These are phyloP conservation scores for Apis mellifera DNA, from an alignment of 1,140 invertebrate genomes.

Conservation along the genomic window Amel_HAv3.1 CM009937.2:11176501-11177000, in stretches of 20 bases:
- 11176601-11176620: conserved; percentile 42
- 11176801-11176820: conserved; percentile 21
- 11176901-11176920: too few relatives aligned
- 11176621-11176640: conserved; percentile 28
- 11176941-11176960: too few relatives aligned
- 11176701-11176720: too few relatives aligned
- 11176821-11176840: background rate
- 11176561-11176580: conserved; percentile 44
- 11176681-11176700: background rate
- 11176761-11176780: background rate
- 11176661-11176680: conserved; percentile 39
- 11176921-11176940: too few relatives aligned
- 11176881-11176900: background rate
- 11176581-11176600: conserved; percentile 33
- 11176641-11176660: conserved; percentile 26
- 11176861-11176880: background rate
- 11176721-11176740: background rate
- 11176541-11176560: conserved; percentile 3
- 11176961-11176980: too few relatives aligned
- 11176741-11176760: background rate
- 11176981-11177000: too few relatives aligned
- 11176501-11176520: conserved; percentile 44
- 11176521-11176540: conserved; percentile 24
- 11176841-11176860: background rate
- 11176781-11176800: background rate